These are phyloP conservation scores for Mobula hypostoma DNA, from an alignment of 2,113 vertebrate species.

Conservation along the genomic window DNA sequence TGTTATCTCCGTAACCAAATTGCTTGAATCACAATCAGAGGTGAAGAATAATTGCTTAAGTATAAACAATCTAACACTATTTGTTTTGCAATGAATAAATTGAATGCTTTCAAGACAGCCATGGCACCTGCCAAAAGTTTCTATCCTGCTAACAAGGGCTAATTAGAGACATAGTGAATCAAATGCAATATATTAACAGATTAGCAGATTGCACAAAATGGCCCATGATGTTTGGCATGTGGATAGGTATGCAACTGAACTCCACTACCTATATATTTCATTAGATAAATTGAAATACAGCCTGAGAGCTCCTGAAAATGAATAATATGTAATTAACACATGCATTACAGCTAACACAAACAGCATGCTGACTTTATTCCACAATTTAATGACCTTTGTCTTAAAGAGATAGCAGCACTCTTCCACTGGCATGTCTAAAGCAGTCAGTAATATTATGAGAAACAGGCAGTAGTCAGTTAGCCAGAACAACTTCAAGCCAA, in stretches of 20 bases:
- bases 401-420: too few species aligned
- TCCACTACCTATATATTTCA: neutral
- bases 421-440: too few species aligned
- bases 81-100: neutral
- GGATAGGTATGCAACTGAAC: neutral
- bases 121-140: neutral
- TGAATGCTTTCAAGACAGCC: neutral
- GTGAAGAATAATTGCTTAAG: neutral
- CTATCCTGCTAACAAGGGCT: neutral
- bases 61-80: neutral
- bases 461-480: too few species aligned
- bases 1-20: too few species aligned
- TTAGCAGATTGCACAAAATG: neutral
- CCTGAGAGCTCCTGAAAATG: too few species aligned
- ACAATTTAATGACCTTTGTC: too few species aligned
- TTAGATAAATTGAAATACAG: too few species aligned
- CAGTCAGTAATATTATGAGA: too few species aligned
- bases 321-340: too few species aligned
- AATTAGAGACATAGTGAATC: neutral
- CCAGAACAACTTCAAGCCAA: too few species aligned
- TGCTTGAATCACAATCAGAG: neutral
- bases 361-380: too few species aligned
- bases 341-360: too few species aligned
- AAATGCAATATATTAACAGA: constrained; percentile 4
- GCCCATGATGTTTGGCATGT: neutral